Evolutionary conservation across 2,888 invertebrate species (phyloP).

Genomic region (Stictocephala bisonia): DNA sequence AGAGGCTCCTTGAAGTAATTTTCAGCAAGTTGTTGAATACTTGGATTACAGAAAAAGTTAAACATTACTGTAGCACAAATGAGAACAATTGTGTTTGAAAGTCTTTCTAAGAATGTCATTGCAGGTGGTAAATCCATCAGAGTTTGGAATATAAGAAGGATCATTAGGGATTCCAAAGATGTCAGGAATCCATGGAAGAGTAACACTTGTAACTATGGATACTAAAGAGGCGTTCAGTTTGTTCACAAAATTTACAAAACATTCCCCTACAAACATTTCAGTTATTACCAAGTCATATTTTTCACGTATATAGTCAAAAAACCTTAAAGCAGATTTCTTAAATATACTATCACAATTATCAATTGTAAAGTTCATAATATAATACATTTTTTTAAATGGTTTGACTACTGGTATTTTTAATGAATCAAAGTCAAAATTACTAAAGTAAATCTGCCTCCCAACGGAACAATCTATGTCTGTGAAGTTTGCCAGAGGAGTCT

Average conservation of each 20-base stretch:
- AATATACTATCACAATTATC: too few species aligned
- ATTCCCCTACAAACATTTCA: conserved; percentile 59
- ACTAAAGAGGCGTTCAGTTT: conserved; percentile 51
- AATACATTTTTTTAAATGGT: too few species aligned
- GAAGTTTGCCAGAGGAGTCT: conserved; percentile 54
- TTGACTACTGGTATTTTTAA: too few species aligned
- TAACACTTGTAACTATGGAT: conserved; percentile 50
- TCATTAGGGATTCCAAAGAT: conserved; percentile 54
- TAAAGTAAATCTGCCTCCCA: too few species aligned
- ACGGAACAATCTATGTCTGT: conserved; percentile 56
- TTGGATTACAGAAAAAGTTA: not conserved
- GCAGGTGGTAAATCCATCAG: conserved; percentile 52
- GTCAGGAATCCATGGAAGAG: conserved; percentile 53
- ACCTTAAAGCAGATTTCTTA: too few species aligned
- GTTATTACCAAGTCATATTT: conserved; percentile 59
- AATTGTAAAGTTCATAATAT: too few species aligned
- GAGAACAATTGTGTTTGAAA: conserved; percentile 52
- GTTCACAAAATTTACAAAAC: conserved; percentile 57
- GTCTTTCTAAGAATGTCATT: conserved; percentile 59
- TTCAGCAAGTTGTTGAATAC: not conserved
- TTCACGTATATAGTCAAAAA: too few species aligned
- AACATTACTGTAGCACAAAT: not conserved
- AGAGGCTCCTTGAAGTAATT: not conserved
- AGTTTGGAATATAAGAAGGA: conserved; percentile 56
- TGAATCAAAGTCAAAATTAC: not conserved